Evolutionary conservation across 2,113 vertebrate species (phyloP), one percentile per base, ranked within the genome.

Genomic region (Hyperopisus bebe): DNA sequence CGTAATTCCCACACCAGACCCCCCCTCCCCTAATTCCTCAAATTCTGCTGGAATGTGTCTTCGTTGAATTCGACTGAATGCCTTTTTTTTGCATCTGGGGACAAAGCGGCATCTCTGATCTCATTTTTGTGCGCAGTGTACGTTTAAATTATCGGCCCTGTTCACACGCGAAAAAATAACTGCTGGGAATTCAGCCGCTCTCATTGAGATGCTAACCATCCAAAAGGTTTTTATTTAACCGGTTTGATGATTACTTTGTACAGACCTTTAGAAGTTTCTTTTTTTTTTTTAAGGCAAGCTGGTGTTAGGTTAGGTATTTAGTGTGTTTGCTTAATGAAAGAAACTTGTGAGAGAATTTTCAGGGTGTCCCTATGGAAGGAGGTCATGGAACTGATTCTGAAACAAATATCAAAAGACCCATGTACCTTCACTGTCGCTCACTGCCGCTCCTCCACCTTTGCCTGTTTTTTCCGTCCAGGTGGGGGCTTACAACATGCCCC

Each of bases 161-260:
- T 80, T 80, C 74, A 42, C 17, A 42, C 74, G 17, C 5, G 6
- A 42, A 42, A 80, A 80, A 39, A 42, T 42, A 42, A 42, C 74
- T 80, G 74, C 35, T 39, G 74, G 74, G 74, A 80, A 19, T 80
- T 80, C 24, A 50, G 47, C 10, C 44, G 24, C 6, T 24, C 46
- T 84, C 83, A 86, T n/a, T 48, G 82, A 85, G 82, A 85, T 85
- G 44, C 83, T 13, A 27, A 86, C 44, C 83, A 86, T 48, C n/a
- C n/a, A 2, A 48, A 86, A 86, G 24, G 83, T 86, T 27, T 48
- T 80, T 89, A 50, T 82, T 83, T 44, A 80, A 80, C 35, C 74
- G 31, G 74, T 80, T 80, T 80, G 74, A 80, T 80, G 74, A 80
- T 80, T 80, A 80, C 35, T 80, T 80, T 39, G 35, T 17, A 42